These are phyloP conservation scores for Theocolax elegans DNA, from an alignment of 1,140 invertebrate genomes.

Conservation along the genomic window DNA sequence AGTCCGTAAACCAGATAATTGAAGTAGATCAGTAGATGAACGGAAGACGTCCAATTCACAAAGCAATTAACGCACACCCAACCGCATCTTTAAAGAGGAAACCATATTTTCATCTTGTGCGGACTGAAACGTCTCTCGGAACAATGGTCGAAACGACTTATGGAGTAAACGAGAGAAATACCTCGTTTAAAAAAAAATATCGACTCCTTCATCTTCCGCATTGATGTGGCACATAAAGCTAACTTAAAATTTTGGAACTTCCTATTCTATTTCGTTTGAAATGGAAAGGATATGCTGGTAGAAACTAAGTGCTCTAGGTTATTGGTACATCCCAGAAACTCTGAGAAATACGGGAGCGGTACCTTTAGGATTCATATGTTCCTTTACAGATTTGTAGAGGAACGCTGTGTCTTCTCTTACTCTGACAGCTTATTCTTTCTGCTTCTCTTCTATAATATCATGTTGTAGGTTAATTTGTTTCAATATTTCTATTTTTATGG, in stretches of 20 bases:
- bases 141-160: conserved; percentile 1
- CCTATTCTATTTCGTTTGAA: neutral
- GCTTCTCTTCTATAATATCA: too few species aligned
- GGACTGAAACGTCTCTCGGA: neutral
- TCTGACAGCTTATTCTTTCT: too few species aligned
- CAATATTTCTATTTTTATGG: too few species aligned
- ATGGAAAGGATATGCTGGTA: neutral
- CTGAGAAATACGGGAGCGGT: conserved; percentile 6
- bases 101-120: conserved; percentile 19
- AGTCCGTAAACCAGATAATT: too few species aligned
- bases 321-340: conserved; percentile 3
- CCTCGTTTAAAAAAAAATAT: conserved; percentile 17
- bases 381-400: neutral
- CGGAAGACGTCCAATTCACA: neutral
- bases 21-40: too few species aligned
- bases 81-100: conserved; percentile 16
- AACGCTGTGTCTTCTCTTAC: too few species aligned
- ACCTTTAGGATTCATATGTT: conserved; percentile 25
- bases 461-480: too few species aligned
- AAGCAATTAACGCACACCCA: neutral
- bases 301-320: neutral
- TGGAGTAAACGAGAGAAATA: neutral
- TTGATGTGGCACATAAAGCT: conserved; percentile 19
- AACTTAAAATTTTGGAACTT: conserved; percentile 31
- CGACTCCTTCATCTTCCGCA: conserved; percentile 26